phyloP scores from a whole-genome alignment of 1,140 invertebrate species.

The Heliothis subflexa region DNA sequence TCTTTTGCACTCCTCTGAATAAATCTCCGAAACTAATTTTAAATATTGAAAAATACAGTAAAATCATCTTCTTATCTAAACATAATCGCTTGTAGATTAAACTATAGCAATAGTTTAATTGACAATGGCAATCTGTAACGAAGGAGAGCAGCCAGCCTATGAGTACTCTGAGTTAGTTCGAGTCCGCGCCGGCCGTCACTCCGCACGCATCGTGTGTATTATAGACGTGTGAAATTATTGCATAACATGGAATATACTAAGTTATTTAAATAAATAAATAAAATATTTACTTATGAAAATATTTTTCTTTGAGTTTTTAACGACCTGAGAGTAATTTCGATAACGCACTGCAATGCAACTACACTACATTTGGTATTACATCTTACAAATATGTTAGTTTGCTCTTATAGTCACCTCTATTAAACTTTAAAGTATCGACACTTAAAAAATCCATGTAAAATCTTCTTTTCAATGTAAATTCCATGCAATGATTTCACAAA shows the following conservation, averaged over 20 bases:
- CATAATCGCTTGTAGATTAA: not conserved
- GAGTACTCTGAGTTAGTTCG: constrained; percentile 40
- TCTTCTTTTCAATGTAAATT: not conserved
- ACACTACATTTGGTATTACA: too few relatives aligned
- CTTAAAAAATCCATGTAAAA: too few relatives aligned
- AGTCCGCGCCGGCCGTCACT: constrained; percentile 63
- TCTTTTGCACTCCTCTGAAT: too few relatives aligned
- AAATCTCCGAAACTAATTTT: too few relatives aligned
- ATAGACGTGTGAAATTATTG: constrained; percentile 69
- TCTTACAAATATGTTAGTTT: too few relatives aligned
- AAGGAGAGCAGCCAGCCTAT: constrained; percentile 80
- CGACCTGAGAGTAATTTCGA: too few relatives aligned
- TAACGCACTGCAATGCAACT: too few relatives aligned
- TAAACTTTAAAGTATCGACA: too few relatives aligned
- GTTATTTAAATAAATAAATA: not conserved
- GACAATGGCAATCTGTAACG: constrained; percentile 39
- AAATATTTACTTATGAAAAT: too few relatives aligned
- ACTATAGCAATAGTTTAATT: constrained; percentile 6
- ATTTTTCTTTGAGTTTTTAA: too few relatives aligned
- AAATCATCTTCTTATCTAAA: not conserved
- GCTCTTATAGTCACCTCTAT: too few relatives aligned
- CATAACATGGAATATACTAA: constrained; percentile 53
- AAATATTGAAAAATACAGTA: too few relatives aligned
- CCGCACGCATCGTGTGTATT: constrained; percentile 55
- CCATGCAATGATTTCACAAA: constrained; percentile 57